Evolutionary conservation across 2,888 invertebrate genomes (phyloP).

Genomic region (Nymphalis urticae): DNA sequence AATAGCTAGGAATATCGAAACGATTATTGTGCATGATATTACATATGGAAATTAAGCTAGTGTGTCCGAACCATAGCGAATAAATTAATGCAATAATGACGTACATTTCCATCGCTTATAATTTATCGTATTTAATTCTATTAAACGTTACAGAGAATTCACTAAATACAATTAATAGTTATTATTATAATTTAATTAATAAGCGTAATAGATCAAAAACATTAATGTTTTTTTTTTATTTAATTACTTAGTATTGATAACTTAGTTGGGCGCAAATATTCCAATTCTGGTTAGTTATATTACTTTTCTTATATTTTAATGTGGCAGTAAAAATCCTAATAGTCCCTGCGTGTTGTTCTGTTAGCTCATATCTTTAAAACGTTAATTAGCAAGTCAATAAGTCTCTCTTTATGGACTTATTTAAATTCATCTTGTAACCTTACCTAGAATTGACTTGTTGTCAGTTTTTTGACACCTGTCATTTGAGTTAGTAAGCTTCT

Average conservation of each 20-base stretch:
- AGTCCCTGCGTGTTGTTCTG: slow-evolving; percentile 24
- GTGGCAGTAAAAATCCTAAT: slow-evolving; percentile 24
- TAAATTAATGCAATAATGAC: background rate
- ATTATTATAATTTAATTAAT: slow-evolving; percentile 71
- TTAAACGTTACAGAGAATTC: slow-evolving; percentile 73
- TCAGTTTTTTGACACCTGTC: background rate
- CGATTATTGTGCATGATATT: no score
- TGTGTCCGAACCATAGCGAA: slow-evolving; percentile 2
- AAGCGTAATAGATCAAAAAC: slow-evolving; percentile 82
- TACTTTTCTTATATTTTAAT: slow-evolving; percentile 30
- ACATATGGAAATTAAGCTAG: background rate
- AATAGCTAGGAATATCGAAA: background rate
- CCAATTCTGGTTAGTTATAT: slow-evolving; percentile 17
- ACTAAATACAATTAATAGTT: slow-evolving; percentile 69
- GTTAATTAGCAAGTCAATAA: background rate
- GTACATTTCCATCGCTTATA: slow-evolving; percentile 8
- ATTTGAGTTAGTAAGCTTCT: no score
- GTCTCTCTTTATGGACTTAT: no score
- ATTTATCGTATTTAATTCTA: slow-evolving; percentile 19
- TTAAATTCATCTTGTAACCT: slow-evolving; percentile 3
- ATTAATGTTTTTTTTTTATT: slow-evolving; percentile 68
- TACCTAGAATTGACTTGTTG: slow-evolving; percentile 20
- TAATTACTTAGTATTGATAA: slow-evolving; percentile 39
- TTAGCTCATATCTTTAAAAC: background rate
- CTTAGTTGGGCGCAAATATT: slow-evolving; percentile 31